Base-by-base conservation (phyloP, 2,113 vertebrate species). In the Laticauda laticaudata region DNA sequence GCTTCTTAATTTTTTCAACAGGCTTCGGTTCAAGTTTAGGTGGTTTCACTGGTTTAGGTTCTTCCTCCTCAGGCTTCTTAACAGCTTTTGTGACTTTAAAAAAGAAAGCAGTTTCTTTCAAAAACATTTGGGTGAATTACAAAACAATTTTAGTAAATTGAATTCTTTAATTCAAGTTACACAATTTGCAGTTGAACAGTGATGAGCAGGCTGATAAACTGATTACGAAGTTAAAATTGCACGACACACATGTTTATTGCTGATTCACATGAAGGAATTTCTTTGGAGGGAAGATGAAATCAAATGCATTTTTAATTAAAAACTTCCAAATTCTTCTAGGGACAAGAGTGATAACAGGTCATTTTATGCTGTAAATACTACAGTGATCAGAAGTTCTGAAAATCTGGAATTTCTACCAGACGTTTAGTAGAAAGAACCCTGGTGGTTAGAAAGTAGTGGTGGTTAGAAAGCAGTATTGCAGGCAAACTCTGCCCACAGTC, bases 1-100 rank as follows among this genome's bases (percentile, higher is more conserved):
- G 97, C 92, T 97, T 97, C 96, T 98, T 98, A 94, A 97, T 69
- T 96, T 98, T 98, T 96, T 98, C 98, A 95, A 97, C 59, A 96
- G 97, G 97, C 96, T 98, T 98, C 94, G 95, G 94, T 97, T 98
- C 97, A 93, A 98, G 97, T 96, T 96, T 96, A 93, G 98, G 97
- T 95, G 98, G 97, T 95, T 97, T 97, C 95, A 97, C 97, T 94
- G 98, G 97, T 95, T 96, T 96, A 92, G 97, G 97, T 96, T 97
- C 97, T 93, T 97, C 98, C 88, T 98, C 98, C 97, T 98, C 98
- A 69, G 98, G 92, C 95, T 94, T 97, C 96, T 97, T 98, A 64
- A 45, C 92, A 12, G 56, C 12, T 97, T 96, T 98, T 96, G 97
- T 95, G 97, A 98, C 98, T 98, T 98, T 64, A 96, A 95, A 98